These are phyloP conservation scores for Solea solea DNA, from an alignment of 2,113 vertebrate genomes.

Conservation along the genomic window DNA sequence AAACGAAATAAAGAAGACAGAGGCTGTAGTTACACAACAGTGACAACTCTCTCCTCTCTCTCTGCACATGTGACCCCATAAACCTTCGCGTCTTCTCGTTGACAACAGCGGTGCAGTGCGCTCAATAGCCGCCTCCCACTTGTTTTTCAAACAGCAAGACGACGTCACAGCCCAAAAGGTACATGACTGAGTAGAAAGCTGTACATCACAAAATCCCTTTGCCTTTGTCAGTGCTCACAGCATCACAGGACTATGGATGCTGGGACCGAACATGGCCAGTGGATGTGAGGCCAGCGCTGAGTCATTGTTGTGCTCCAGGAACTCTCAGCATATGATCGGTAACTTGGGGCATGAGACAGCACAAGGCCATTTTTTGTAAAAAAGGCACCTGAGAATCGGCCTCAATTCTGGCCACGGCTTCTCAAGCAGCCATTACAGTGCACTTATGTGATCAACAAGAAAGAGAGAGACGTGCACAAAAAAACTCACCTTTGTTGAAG, in stretches of 20 bases:
- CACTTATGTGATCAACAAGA: not conserved
- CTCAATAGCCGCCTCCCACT: no score
- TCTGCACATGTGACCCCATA: no score
- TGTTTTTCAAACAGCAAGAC: no score
- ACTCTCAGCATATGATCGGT: constrained; percentile 62
- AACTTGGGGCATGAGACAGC: constrained; percentile 34
- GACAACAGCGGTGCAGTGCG: no score
- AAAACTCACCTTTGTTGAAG: not conserved
- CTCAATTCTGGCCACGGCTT: constrained; percentile 18
- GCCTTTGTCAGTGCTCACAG: not conserved
- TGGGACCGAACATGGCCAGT: constrained; percentile 13
- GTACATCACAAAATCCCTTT: constrained; percentile 1
- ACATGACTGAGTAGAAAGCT: not conserved
- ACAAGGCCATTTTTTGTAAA: constrained; percentile 43
- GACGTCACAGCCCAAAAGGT: no score
- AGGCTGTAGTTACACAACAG: no score
- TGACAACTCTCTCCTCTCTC: no score
- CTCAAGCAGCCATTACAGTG: constrained; percentile 11
- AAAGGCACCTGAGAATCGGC: constrained; percentile 22
- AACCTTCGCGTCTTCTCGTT: no score
- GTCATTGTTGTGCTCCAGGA: constrained; percentile 57
- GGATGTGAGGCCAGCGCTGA: constrained; percentile 44
- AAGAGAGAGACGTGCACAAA: not conserved
- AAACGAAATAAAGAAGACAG: no score
- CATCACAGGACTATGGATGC: not conserved